phyloP scores from a whole-genome alignment of 2,888 invertebrate species.

The Heteromurus nitidus region DNA sequence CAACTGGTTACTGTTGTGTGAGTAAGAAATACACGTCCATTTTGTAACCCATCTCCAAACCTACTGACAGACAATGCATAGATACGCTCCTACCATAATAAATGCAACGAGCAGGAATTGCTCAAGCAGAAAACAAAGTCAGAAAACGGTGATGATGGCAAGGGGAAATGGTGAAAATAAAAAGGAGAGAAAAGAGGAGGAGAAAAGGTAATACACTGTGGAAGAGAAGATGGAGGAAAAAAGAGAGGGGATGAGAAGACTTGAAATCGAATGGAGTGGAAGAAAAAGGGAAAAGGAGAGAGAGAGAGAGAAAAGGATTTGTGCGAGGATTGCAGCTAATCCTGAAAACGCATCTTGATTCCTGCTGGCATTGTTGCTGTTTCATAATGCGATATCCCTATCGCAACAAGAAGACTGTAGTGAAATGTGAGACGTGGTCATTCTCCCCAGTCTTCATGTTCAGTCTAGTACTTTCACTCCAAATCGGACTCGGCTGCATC shows the following conservation, averaged over 20 bases:
- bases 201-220: conserved; percentile 13
- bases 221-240: background rate
- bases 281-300: conserved; percentile 39
- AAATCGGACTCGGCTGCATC: too few species aligned
- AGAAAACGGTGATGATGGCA: background rate
- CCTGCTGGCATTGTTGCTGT: conserved; percentile 6
- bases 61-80: too few species aligned
- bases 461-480: background rate
- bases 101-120: conserved; percentile 39
- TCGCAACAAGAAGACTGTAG: conserved; percentile 9
- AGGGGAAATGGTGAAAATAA: conserved; percentile 21
- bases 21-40: too few species aligned
- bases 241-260: conserved; percentile 5
- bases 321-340: conserved; percentile 47
- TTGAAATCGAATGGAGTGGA: conserved; percentile 6
- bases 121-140: conserved; percentile 52
- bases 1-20: too few species aligned
- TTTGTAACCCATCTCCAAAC: too few species aligned
- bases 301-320: conserved; percentile 57
- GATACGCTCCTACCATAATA: too few species aligned
- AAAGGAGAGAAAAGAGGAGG: conserved; percentile 15
- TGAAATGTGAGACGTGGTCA: conserved; percentile 59
- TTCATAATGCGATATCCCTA: conserved; percentile 27
- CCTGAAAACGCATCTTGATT: conserved; percentile 41
- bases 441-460: conserved; percentile 8